Evolutionary conservation across 1,140 invertebrate genomes (phyloP), one percentile per base, ranked within the genome.

Genomic region (Leptopilina boulardi): DNA sequence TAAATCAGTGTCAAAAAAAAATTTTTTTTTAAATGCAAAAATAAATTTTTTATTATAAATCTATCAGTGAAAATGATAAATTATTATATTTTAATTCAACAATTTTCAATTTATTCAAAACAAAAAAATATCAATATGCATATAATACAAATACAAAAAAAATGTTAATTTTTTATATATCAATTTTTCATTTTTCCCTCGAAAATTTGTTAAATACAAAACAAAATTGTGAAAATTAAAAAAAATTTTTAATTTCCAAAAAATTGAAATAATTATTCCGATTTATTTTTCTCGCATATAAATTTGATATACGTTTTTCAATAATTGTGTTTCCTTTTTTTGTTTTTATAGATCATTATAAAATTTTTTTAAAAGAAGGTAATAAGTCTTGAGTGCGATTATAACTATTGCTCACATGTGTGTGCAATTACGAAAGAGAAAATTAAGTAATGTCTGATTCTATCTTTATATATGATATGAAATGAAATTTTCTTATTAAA

Each of bases 21-120:
- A 42, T 42, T 42, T 42, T 42, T 42, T 13, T 8, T 11, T 11
- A 42, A 11, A 1, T 11, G 1, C 41, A n/a, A n/a, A n/a, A 47
- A 47, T n/a, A 47, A 66, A 13, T 66, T 21, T 15, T 30, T 30
- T 23, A 26, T 59, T 26, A 30, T 1, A 13, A 30, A 30, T n/a
- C 2, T 10, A n/a, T 5, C 13, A n/a, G 2, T 1, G 8, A 3
- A 66, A 66, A n/a, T 23, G n/a, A 66, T 30, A 66, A 66, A 30
- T n/a, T 66, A 15, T 13, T 15, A 66, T 3, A 66, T 66, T 66
- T 66, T 66, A 13, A 66, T 66, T 66, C 26, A 66, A 5, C 11
- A 66, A 30, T 66, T 66, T 30, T 66, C 23, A 66, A 30, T n/a
- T 66, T 66, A 54, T 18, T 11, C n/a, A n/a, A n/a, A n/a, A n/a